Evolutionary conservation across 1,140 invertebrate genomes (phyloP), one percentile per base, ranked within the genome.

Genomic region (Neuroterus valhalla): DNA sequence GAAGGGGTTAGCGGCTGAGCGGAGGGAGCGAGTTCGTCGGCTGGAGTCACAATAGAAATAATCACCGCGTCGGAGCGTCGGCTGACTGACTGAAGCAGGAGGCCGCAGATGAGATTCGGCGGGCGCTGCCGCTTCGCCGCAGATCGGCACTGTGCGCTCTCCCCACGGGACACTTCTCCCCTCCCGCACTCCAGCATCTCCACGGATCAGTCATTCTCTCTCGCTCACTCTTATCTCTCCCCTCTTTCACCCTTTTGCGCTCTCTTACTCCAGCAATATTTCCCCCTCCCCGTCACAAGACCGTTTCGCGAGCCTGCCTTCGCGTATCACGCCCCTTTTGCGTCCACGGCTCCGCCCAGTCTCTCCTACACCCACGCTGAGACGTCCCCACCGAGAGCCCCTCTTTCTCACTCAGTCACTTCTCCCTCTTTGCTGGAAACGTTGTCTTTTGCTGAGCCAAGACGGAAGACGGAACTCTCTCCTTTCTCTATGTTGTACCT

Each of bases 51-150:
- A 89, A 88, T 86, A 78, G 81, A 80, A 86, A 88, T 86, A 88
- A 88, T 87, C 82, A 85, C 83, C 82, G 83, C 85, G 85, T 83
- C 84, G 84, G 79, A 81, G 71, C 78, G 80, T 81, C 81, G 86
- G 82, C 86, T 86, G 87, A 86, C 85, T 86, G 84, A 85, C 85
- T 86, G 85, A 87, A 84, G 81, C 82, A 76, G 19, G 43, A 50
- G 43, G 78, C 81, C 80, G 79, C 79, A 80, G 80, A 82, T 81
- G 79, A 82, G 80, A 85, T 87, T 86, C 83, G 84, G 84, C 68
- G 79, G 80, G 83, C 81, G 81, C 80, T 80, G 68, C 69, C 45
- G 77, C 74, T 72, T 78, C 76, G 71, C 67, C 79, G 74, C 80
- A 17, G 81, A 69, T 62, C 62, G 44, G 77, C 73, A 74, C 75